Evolutionary conservation across 2,888 invertebrate genomes (phyloP).

Genomic region (Elysia crispata): DNA sequence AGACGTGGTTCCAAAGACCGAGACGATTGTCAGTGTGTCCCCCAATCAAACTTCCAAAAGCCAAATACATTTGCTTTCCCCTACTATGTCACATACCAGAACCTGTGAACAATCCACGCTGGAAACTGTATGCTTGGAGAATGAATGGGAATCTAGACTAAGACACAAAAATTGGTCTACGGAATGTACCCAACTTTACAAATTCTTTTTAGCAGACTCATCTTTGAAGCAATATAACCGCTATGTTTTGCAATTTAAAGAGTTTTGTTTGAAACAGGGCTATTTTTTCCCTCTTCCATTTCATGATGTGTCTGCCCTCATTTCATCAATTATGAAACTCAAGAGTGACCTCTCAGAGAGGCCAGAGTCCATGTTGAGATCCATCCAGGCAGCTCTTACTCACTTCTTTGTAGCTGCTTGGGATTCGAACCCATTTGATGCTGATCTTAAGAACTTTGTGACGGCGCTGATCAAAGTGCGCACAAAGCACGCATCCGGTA

Average conservation of each 20-base stretch:
- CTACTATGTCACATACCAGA: too few species aligned
- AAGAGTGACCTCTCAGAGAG: background rate
- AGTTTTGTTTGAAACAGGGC: background rate
- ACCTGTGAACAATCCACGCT: too few species aligned
- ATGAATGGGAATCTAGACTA: too few species aligned
- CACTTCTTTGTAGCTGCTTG: constrained; percentile 3
- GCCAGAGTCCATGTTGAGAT: constrained; percentile 14
- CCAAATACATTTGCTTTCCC: background rate
- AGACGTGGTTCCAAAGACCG: constrained; percentile 13
- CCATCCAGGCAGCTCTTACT: background rate
- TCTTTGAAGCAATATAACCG: background rate
- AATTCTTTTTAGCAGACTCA: background rate
- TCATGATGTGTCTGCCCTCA: too few species aligned
- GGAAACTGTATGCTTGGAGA: too few species aligned
- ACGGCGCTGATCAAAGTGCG: constrained; percentile 12
- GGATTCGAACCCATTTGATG: too few species aligned
- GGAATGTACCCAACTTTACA: background rate
- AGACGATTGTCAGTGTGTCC: background rate
- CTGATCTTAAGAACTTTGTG: background rate
- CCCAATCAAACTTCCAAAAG: constrained; percentile 26
- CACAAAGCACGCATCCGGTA: background rate
- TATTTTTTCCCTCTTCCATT: background rate
- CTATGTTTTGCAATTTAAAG: background rate
- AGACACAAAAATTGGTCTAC: too few species aligned
- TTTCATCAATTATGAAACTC: background rate